Evolutionary conservation across 2,113 vertebrate genomes (phyloP), one percentile per base, ranked within the genome.

Genomic region (Oceanodroma tethys): DNA sequence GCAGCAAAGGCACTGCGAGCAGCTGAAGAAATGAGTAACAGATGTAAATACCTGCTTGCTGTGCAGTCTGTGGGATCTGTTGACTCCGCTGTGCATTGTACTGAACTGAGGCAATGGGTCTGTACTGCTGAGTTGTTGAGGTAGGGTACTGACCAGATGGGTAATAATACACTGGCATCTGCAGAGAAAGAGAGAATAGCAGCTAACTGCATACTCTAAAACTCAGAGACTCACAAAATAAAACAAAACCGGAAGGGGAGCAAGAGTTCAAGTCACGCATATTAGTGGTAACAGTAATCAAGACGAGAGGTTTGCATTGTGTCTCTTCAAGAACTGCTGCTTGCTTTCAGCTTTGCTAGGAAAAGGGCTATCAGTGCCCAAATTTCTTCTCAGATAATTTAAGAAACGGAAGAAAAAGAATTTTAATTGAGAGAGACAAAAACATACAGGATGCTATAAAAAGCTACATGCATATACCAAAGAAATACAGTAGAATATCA

Each of bases 161-260:
- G 85, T 98, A 99, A 85, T 98, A 99, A 98, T 99, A 99, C 36
- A 99, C 96, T 92, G 99, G 98, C 98, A 99, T 98, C 99, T 99
- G 95, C 16, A 76, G 88, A 92, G 88, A 96, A 86, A 90, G 52
- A 82, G 43, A 94, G 43, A 94, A 97, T 30, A 88, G 45, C 42
- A 63, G 47, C 26, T 92, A 48, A 68, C 7, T 67, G n/a, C 6
- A 6, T 67, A 42, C 58, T 75, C 67, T 30, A 43, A 56, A 82
- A n/a, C 55, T 40, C 73, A 82, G 62, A 58, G 20, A 86, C 9
- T n/a, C 26, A 42, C 34, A 62, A 43, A 73, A 65, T 10, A 70
- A 30, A 76, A 62, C 7, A 38, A 27, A 90, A 62, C 18, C 45
- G 40, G 25, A 72, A 70, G 26, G 13, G 26, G 9, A 93, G 4